A percentile compares a stretch with the other conserved stretches of the same genome.
These are phyloP conservation scores for Belgica antarctica DNA, from an alignment of 2,888 invertebrate species.

Conservation along the genomic window DNA sequence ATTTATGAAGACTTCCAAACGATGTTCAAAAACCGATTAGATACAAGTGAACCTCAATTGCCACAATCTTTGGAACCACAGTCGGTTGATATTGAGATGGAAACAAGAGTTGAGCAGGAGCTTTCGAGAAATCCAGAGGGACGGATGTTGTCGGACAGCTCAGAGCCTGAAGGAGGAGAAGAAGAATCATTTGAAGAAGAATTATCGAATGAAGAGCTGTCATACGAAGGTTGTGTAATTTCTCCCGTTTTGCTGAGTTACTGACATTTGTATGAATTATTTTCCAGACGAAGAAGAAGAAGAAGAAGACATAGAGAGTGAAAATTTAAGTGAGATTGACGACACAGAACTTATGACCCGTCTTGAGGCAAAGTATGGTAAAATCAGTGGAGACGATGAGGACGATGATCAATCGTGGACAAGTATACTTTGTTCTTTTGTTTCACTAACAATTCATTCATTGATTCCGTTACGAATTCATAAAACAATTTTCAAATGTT, in stretches of 20 bases:
- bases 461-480: conserved; percentile 32
- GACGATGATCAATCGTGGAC: conserved; percentile 53
- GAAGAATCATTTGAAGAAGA: not conserved
- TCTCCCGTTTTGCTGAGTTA: not conserved
- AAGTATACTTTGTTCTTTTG: conserved; percentile 51
- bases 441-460: not conserved
- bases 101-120: conserved; percentile 46
- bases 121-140: conserved; percentile 47
- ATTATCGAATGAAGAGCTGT: not conserved
- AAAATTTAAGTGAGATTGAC: conserved; percentile 60
- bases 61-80: conserved; percentile 47
- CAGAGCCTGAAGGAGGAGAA: not conserved
- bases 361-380: conserved; percentile 72
- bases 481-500: not conserved
- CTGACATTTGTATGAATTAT: conserved; percentile 45
- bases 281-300: conserved; percentile 50
- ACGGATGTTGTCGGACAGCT: not conserved
- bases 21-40: conserved; percentile 41
- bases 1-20: conserved; percentile 35
- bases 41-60: conserved; percentile 42
- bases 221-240: not conserved
- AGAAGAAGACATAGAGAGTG: conserved; percentile 56
- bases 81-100: conserved; percentile 47
- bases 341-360: conserved; percentile 68
- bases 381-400: conserved; percentile 58